Percentiles rank a stretch among this genome's conserved stretches.
Conservation (phyloP, 2,797 vertebrate species). For the Syngnathus acus region DNA sequence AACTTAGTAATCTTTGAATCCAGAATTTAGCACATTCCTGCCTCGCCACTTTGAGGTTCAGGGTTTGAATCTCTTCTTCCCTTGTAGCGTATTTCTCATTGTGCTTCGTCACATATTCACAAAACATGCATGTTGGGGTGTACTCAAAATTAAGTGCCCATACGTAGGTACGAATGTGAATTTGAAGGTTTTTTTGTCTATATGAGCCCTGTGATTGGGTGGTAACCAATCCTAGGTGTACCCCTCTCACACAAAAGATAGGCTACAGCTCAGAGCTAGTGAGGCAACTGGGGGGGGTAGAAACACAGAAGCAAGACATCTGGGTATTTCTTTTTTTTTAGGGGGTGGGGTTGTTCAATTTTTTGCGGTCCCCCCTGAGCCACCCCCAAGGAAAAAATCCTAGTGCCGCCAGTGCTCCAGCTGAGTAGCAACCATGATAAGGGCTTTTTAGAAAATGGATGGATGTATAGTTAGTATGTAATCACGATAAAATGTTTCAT, state of each 20-base stretch:
- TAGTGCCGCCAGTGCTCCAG: neutral
- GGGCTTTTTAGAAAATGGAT: neutral
- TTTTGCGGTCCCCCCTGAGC: too few species aligned
- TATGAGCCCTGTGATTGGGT: neutral
- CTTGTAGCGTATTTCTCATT: neutral
- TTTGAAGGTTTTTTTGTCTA: neutral
- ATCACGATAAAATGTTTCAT: neutral
- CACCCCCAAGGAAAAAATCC: too few species aligned
- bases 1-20: neutral
- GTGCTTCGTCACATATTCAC: neutral
- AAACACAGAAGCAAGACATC: too few species aligned
- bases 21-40: neutral
- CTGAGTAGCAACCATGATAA: neutral
- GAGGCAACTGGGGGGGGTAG: too few species aligned
- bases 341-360: too few species aligned
- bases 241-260: neutral
- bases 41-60: neutral
- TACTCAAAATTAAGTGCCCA: neutral
- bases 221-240: neutral
- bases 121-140: neutral
- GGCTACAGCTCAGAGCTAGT: neutral
- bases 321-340: too few species aligned
- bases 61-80: neutral
- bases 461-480: neutral
- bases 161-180: neutral